Conservation (phyloP, 1,140 invertebrate species). For the Hesperophylax magnus region DNA sequence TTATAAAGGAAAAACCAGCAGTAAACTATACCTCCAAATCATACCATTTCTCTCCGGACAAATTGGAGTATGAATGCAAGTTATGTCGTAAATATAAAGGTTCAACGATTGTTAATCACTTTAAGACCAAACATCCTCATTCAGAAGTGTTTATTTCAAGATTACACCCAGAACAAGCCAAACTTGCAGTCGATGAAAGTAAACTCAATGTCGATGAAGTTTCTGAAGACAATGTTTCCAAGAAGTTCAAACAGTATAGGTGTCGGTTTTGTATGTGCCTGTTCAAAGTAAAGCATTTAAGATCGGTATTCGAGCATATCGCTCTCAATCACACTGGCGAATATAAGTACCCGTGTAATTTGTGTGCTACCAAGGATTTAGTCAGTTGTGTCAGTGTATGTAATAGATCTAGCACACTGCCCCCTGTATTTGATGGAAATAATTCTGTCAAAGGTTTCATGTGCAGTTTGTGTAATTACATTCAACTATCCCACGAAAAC, state of each 20-base stretch:
- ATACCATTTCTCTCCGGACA: slow-evolving; percentile 64
- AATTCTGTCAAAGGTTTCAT: slow-evolving; percentile 74
- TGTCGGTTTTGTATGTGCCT: slow-evolving; percentile 72
- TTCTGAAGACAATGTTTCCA: background rate
- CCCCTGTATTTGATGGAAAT: slow-evolving; percentile 59
- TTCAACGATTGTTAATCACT: slow-evolving; percentile 77
- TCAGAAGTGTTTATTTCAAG: slow-evolving; percentile 77
- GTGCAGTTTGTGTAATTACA: slow-evolving; percentile 78
- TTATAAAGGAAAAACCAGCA: too few relatives aligned
- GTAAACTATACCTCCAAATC: slow-evolving; percentile 11
- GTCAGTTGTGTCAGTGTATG: slow-evolving; percentile 1
- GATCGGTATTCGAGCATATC: slow-evolving; percentile 77
- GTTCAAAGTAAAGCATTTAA: slow-evolving; percentile 60
- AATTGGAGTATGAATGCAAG: slow-evolving; percentile 67
- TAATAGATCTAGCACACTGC: slow-evolving; percentile 59
- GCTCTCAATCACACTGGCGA: slow-evolving; percentile 82
- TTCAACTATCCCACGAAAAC: slow-evolving; percentile 74
- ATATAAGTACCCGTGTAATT: slow-evolving; percentile 74
- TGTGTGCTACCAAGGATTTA: slow-evolving; percentile 63
- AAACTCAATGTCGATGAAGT: background rate
- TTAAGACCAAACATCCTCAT: slow-evolving; percentile 74
- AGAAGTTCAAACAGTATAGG: slow-evolving; percentile 48
- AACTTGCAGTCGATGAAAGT: slow-evolving; percentile 63
- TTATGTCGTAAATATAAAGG: slow-evolving; percentile 73
- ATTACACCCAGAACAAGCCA: slow-evolving; percentile 68